These are phyloP conservation scores for Pseudorhombus dupliciocellatus DNA, from an alignment of 2,113 vertebrate genomes.

Conservation along the genomic window DNA sequence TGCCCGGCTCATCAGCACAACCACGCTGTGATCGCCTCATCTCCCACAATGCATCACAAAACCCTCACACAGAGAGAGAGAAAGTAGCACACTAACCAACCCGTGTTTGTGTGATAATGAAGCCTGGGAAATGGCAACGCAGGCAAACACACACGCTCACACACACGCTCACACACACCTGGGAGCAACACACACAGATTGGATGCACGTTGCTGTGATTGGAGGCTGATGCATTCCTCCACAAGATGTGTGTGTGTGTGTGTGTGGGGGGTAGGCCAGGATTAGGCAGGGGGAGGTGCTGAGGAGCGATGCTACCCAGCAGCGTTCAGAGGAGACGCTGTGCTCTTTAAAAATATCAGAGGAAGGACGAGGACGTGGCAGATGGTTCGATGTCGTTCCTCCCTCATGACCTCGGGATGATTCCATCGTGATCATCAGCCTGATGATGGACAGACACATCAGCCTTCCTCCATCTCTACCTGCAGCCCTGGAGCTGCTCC, in stretches of 20 bases:
- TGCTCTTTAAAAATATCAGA: too few species aligned
- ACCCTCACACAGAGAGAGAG: neutral
- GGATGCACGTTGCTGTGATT: neutral
- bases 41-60: constrained; percentile 2
- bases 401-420: too few species aligned
- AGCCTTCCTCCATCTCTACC: too few species aligned
- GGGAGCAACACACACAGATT: constrained; percentile 9
- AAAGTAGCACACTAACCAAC: neutral
- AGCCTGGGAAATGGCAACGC: constrained; percentile 9
- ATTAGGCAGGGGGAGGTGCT: too few species aligned
- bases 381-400: too few species aligned
- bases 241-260: constrained; percentile 32
- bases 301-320: too few species aligned
- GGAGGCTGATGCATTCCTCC: constrained; percentile 13
- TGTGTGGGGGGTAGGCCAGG: constrained; percentile 28
- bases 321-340: too few species aligned
- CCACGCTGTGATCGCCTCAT: neutral
- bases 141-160: neutral
- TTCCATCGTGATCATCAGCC: too few species aligned
- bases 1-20: constrained; percentile 26
- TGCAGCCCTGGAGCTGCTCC: too few species aligned
- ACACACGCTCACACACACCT: neutral
- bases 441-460: too few species aligned
- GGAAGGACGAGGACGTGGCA: too few species aligned
- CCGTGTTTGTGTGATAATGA: neutral